Conservation (phyloP, 2,797 vertebrate species). For the Distichodus sexfasciatus region DNA sequence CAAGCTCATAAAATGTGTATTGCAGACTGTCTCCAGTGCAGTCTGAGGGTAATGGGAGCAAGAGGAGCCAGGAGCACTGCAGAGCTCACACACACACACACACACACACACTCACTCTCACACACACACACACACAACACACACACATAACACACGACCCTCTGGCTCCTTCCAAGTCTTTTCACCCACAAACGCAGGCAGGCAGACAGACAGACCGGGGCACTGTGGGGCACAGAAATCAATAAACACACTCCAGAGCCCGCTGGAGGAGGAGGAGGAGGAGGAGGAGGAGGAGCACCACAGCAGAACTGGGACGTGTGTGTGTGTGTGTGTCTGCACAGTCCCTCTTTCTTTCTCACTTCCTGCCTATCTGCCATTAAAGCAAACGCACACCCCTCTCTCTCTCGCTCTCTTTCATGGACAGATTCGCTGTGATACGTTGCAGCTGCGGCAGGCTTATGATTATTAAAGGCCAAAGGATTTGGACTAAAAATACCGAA, state of each 20-base stretch:
- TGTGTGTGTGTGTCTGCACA: conserved; percentile 5
- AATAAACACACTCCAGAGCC: conserved; percentile 33
- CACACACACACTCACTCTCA: conserved; percentile 17
- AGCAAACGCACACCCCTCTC: conserved; percentile 31
- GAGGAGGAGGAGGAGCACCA: conserved; percentile 2
- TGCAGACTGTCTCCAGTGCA: conserved; percentile 72
- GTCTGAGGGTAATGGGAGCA: conserved; percentile 66
- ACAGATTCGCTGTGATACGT: conserved; percentile 52
- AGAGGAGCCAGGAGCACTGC: conserved; percentile 69
- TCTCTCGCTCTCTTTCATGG: conserved; percentile 23
- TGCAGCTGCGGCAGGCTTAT: conserved; percentile 59
- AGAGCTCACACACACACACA: conserved; percentile 48
- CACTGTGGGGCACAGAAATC: conserved; percentile 33
- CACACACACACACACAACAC: conserved; percentile 42
- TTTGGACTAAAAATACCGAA: conserved; percentile 68
- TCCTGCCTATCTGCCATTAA: conserved; percentile 40
- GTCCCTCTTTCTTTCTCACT: conserved; percentile 34
- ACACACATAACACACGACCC: conserved; percentile 8
- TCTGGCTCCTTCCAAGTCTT: conserved; percentile 31
- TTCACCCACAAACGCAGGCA: conserved; percentile 25
- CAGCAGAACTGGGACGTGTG: conserved; percentile 26
- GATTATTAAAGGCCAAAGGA: conserved; percentile 67
- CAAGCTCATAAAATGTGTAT: conserved; percentile 73
- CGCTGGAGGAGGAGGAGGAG: conserved; percentile 11
- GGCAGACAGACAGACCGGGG: conserved; percentile 26